phyloP scores from a whole-genome alignment of 2,113 vertebrate genomes.

The Tragelaphus scriptus region DNA sequence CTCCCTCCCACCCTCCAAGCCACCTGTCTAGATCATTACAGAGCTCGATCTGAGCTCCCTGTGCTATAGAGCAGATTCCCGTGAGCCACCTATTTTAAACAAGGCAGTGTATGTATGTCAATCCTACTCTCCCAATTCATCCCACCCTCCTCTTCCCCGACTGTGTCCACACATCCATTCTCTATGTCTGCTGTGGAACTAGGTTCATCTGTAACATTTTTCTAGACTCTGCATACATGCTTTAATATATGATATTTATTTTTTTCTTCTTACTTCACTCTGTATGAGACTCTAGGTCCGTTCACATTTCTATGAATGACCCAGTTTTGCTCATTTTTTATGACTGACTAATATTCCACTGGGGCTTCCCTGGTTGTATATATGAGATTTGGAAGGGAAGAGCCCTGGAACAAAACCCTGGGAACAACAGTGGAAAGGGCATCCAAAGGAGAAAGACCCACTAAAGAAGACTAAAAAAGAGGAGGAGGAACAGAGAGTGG shows the following conservation, averaged over 20 bases:
- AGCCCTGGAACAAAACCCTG: too few species aligned
- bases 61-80: neutral
- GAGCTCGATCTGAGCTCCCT: neutral
- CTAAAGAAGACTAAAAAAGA: neutral
- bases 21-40: neutral
- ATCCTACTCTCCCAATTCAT: neutral
- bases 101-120: neutral
- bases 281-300: neutral
- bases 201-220: neutral
- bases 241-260: neutral
- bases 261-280: neutral
- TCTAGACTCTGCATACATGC: neutral
- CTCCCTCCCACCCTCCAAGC: neutral
- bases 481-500: too few species aligned
- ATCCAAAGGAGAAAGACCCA: neutral
- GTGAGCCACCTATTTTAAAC: neutral
- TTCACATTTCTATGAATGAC: neutral
- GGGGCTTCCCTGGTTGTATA: neutral
- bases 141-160: neutral
- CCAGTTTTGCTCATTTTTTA: neutral
- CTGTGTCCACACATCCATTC: neutral
- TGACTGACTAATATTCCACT: neutral
- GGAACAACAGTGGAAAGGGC: neutral
- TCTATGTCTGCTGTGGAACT: neutral
- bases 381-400: neutral